phyloP scores from a whole-genome alignment of 2,797 vertebrate species.

The Acipenser transmontanus region DNA sequence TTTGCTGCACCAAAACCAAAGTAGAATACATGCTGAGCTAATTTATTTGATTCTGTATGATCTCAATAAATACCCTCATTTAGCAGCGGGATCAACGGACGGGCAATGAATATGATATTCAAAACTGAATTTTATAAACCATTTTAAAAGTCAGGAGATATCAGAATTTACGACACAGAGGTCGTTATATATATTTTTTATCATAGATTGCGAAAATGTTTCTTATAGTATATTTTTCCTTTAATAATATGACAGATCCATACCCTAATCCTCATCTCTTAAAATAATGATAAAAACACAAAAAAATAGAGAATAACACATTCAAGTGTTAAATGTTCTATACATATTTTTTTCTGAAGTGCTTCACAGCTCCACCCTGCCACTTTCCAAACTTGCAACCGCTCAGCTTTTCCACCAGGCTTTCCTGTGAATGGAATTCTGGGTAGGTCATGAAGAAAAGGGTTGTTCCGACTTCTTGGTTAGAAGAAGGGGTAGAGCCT shows the following conservation, averaged over 20 bases:
- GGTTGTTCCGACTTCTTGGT: constrained; percentile 51
- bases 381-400: constrained; percentile 30
- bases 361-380: constrained; percentile 42
- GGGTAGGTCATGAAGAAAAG: constrained; percentile 35
- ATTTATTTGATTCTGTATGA: too few species aligned
- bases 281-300: constrained; percentile 15
- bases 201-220: too few species aligned
- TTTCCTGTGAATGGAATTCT: constrained; percentile 39
- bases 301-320: constrained; percentile 27
- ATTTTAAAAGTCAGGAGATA: too few species aligned
- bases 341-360: constrained; percentile 33
- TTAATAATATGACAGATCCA: constrained; percentile 21
- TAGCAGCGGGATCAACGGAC: too few species aligned
- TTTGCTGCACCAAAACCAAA: too few species aligned
- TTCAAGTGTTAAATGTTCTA: constrained; percentile 33
- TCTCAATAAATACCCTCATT: too few species aligned
- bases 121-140: too few species aligned
- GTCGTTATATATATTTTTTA: too few species aligned
- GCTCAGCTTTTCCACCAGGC: constrained; percentile 29
- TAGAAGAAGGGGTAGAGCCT: constrained; percentile 45
- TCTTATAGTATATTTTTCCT: constrained; percentile 5
- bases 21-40: too few species aligned
- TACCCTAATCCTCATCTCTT: constrained; percentile 28
- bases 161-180: too few species aligned
- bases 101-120: too few species aligned